Percentiles rank a stretch among this genome's conserved stretches.
These are phyloP conservation scores for Sinella curviseta DNA, from an alignment of 1,140 invertebrate species.

Conservation along the genomic window DNA sequence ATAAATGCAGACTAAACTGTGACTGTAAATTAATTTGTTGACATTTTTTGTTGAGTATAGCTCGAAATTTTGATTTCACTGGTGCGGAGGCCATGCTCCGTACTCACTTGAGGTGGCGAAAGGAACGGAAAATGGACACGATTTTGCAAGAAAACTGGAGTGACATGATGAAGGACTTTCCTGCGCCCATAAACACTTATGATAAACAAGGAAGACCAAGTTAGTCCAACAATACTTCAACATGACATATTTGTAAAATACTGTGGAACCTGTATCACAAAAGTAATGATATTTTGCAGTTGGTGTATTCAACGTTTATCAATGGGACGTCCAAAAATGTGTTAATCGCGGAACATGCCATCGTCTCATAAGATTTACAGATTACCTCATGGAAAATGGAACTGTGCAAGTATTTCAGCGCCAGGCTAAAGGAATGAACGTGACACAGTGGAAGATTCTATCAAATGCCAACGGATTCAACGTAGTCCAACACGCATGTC, in stretches of 20 bases:
- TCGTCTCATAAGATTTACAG: too few relatives aligned
- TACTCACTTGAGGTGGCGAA: background rate
- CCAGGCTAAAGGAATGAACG: too few relatives aligned
- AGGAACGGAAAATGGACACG: slow-evolving; percentile 3
- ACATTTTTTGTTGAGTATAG: background rate
- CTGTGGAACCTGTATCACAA: background rate
- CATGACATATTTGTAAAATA: background rate
- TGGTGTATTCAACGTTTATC: too few relatives aligned
- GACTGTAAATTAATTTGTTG: background rate
- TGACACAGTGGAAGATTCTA: too few relatives aligned
- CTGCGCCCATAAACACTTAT: background rate
- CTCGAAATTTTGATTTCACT: slow-evolving; percentile 9
- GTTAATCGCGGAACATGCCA: too few relatives aligned
- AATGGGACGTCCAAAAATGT: too few relatives aligned
- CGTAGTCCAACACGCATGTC: too few relatives aligned
- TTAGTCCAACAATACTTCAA: background rate
- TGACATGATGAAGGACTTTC: background rate
- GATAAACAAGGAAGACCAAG: background rate
- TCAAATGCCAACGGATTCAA: too few relatives aligned
- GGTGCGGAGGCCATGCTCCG: background rate
- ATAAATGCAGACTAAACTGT: background rate
- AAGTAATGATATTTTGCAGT: background rate
- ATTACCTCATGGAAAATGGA: too few relatives aligned
- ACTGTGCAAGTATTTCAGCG: too few relatives aligned
- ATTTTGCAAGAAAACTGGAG: slow-evolving; percentile 13